Conservation (phyloP, 2,888 invertebrate species). For the Dasypolia templi region DNA sequence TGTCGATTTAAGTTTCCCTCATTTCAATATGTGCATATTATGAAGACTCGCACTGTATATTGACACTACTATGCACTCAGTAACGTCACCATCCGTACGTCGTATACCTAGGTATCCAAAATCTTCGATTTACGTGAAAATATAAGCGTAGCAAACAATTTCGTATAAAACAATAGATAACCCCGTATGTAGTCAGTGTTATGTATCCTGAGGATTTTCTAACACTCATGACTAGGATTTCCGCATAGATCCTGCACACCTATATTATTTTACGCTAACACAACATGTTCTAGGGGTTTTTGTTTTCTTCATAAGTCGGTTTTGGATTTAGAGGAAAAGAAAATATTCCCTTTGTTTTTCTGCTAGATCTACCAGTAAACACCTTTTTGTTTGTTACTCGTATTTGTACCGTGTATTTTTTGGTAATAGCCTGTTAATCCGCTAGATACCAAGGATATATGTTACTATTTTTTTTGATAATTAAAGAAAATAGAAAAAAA, state of each 20-base stretch:
- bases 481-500: too few relatives aligned
- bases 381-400: neutral
- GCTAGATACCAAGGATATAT: neutral
- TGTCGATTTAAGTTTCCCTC: too few relatives aligned
- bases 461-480: neutral
- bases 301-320: slow-evolving; percentile 8
- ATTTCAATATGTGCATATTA: too few relatives aligned
- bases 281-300: slow-evolving; percentile 2
- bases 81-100: too few relatives aligned
- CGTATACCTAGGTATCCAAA: too few relatives aligned
- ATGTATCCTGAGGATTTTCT: slow-evolving; percentile 54
- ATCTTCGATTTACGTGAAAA: neutral
- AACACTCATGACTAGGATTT: slow-evolving; percentile 47
- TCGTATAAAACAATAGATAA: neutral
- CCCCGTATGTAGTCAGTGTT: slow-evolving; percentile 15
- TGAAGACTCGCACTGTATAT: too few relatives aligned
- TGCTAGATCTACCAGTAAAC: neutral
- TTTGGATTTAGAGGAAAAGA: slow-evolving; percentile 1
- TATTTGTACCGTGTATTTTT: neutral
- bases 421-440: neutral
- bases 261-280: slow-evolving; percentile 6
- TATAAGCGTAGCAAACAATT: slow-evolving; percentile 10
- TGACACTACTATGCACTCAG: too few relatives aligned
- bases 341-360: neutral
- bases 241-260: slow-evolving; percentile 21